Conservation (phyloP, 2,888 invertebrate species). For the Cacoxenus indagator region DNA sequence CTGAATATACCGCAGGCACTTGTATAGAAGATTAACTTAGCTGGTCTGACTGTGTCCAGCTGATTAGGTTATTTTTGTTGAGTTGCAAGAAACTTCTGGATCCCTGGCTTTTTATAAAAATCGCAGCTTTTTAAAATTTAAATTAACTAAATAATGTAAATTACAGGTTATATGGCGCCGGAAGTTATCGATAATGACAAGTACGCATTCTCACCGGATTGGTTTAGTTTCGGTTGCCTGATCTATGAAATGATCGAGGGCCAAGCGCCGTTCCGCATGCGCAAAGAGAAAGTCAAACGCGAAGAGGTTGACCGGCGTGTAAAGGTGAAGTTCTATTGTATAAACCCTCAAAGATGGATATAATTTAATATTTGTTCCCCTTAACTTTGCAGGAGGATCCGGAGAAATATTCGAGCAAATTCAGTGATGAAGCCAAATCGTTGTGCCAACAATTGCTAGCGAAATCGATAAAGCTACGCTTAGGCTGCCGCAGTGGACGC, state of each 20-base stretch:
- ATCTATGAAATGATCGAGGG: slow-evolving; percentile 91
- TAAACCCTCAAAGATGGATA: no score
- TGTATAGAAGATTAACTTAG: no score
- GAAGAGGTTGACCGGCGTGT: slow-evolving; percentile 98
- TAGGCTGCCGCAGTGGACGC: slow-evolving; percentile 85
- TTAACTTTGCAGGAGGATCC: slow-evolving; percentile 81
- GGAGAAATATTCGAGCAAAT: slow-evolving; percentile 96
- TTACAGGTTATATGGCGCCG: slow-evolving; percentile 91
- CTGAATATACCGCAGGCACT: no score
- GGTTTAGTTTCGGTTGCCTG: slow-evolving; percentile 93
- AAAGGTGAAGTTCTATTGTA: slow-evolving; percentile 75
- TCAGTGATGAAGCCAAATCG: slow-evolving; percentile 92
- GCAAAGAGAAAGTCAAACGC: slow-evolving; percentile 98
- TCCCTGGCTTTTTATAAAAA: neutral
- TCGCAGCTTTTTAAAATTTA: no score
- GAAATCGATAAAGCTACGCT: slow-evolving; percentile 84
- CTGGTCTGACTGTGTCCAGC: no score
- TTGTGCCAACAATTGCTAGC: slow-evolving; percentile 92
- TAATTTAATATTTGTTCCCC: no score
- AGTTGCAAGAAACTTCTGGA: neutral
- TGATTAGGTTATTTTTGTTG: no score
- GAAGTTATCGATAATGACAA: slow-evolving; percentile 90
- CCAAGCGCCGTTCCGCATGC: slow-evolving; percentile 93
- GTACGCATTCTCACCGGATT: slow-evolving; percentile 91
- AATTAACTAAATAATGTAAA: no score